Conservation (phyloP, 2,797 vertebrate genomes). For the Hoplostethus mediterraneus region DNA sequence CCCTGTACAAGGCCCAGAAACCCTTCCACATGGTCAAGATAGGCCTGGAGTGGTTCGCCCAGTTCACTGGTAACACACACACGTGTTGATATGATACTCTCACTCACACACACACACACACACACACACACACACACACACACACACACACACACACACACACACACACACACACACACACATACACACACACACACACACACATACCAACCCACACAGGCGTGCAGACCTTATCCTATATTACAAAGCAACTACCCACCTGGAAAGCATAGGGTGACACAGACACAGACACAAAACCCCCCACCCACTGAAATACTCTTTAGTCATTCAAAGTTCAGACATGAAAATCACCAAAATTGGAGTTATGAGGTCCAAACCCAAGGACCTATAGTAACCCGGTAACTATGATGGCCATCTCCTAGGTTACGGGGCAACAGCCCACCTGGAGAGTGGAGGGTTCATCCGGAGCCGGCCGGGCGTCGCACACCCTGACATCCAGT, state of each 20-base stretch:
- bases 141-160: too few relatives aligned
- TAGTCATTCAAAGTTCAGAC: too few relatives aligned
- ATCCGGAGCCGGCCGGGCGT: constrained; percentile 90
- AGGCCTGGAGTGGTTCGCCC: constrained; percentile 93
- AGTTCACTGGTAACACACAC: constrained; percentile 85
- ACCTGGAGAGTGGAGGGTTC: constrained; percentile 96
- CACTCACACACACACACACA: not conserved
- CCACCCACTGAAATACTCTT: too few relatives aligned
- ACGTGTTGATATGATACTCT: not conserved
- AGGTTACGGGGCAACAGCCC: constrained; percentile 95
- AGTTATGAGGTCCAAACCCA: too few relatives aligned
- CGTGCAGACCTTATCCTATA: not conserved
- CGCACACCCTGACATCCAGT: constrained; percentile 94
- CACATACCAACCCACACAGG: not conserved
- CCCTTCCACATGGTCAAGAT: constrained; percentile 90
- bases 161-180: not conserved
- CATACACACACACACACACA: too few relatives aligned
- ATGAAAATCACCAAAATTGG: too few relatives aligned
- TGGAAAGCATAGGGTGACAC: too few relatives aligned
- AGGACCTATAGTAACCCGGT: too few relatives aligned
- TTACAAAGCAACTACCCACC: too few relatives aligned
- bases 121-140: not conserved
- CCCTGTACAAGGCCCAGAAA: constrained; percentile 92
- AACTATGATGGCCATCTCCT: not conserved
- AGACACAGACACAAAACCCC: too few relatives aligned